Evolutionary conservation across 1,140 invertebrate species (phyloP).

Genomic region (Macrocentrus cingulum): DNA sequence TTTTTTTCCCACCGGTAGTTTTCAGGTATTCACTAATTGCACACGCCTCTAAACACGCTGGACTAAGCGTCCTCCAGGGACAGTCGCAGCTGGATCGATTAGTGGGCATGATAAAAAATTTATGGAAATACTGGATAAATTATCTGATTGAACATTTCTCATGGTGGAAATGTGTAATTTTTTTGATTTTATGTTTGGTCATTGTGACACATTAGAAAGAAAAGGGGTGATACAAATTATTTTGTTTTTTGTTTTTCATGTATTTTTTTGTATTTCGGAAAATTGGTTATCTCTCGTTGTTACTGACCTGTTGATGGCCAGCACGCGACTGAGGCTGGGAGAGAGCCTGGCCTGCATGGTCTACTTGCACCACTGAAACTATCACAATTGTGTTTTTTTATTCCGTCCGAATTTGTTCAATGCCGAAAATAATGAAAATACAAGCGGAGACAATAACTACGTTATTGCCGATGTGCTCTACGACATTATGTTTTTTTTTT

Average conservation of each 20-base stretch:
- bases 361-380: conserved; percentile 59
- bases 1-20: conserved; percentile 13
- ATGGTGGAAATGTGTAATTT: not conserved
- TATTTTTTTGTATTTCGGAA: conserved; percentile 1
- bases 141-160: conserved; percentile 5
- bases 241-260: too few species aligned
- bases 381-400: conserved; percentile 56
- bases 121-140: conserved; percentile 4
- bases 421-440: too few species aligned
- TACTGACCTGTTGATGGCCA: conserved; percentile 59
- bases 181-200: too few species aligned
- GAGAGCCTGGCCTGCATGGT: conserved; percentile 58
- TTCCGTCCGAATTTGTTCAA: conserved; percentile 36
- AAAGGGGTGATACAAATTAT: too few species aligned
- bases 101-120: conserved; percentile 18
- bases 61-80: not conserved
- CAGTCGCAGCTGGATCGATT: conserved; percentile 19
- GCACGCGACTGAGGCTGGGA: conserved; percentile 57
- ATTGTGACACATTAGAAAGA: too few species aligned
- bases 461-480: too few species aligned
- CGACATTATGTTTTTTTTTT: too few species aligned
- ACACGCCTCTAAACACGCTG: not conserved
- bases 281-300: conserved; percentile 46
- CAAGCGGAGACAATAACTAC: too few species aligned
- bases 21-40: conserved; percentile 16